Evolutionary conservation across 1,140 invertebrate genomes (phyloP), one percentile per base, ranked within the genome.

Genomic region (Heliconius eleuchia): DNA sequence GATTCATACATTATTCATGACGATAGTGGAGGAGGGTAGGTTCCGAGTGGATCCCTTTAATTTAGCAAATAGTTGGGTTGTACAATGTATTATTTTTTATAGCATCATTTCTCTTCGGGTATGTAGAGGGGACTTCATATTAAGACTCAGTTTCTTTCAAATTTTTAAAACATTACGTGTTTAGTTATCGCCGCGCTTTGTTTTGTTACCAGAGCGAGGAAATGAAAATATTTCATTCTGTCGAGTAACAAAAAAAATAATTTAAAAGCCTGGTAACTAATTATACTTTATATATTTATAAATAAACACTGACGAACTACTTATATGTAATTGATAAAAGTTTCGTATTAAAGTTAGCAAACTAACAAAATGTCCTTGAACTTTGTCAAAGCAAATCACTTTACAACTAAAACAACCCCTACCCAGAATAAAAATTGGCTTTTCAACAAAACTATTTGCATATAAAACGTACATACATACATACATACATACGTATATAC

Each of bases 1-100:
- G 60, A 66, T 66, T 66, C 60, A 66, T 66, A 66, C 60, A 66
- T 66, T 66, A 66, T 66, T 66, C 60, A 66, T 66, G 27, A 13
- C 60, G 11, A 66, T 30, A 66, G 60, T 66, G 27, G 60, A 66
- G 60, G 60, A 66, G 27, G 60, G 60, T 8, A 19, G 55, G 55
- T n/a, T 66, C 27, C 13, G 27, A 66, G 27, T 30, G 60, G 60
- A 13, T 30, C 27, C 13, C 60, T 66, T 66, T 66, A 30, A 66
- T 60, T 60, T 60, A 30, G 60, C 60, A 60, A 60, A 60, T 60
- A 60, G n/a, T 27, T 30, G 11, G 60, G 9, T 13, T 66, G 27
- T 66, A 6, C 27, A 30, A 30, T 30, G 27, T n/a, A 30, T 66
- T 13, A 66, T 66, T 66, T 66, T 66, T 30, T 30, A 1, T 30